These are phyloP conservation scores for Agonum fuliginosum DNA, from an alignment of 2,888 invertebrate species.

Conservation along the genomic window DNA sequence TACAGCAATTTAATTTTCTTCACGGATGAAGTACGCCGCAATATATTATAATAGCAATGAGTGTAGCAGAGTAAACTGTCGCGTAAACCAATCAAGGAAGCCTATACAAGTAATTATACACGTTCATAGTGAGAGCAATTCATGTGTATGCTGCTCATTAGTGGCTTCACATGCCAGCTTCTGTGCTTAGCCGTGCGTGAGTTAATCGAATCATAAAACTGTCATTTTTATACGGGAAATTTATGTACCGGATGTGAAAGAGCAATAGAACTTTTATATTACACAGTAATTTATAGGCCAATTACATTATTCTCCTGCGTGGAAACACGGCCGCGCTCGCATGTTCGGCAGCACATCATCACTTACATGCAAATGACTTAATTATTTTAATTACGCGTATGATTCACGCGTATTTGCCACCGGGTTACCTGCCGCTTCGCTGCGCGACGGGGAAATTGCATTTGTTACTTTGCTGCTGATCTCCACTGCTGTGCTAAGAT, in stretches of 20 bases:
- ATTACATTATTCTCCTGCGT: conserved; percentile 59
- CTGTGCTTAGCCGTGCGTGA: conserved; percentile 56
- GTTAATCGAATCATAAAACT: conserved; percentile 59
- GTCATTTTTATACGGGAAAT: conserved; percentile 59
- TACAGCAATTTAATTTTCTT: conserved; percentile 35
- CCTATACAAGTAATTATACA: conserved; percentile 35
- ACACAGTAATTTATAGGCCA: conserved; percentile 60
- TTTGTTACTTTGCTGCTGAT: too few species aligned
- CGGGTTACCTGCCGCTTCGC: conserved; percentile 1
- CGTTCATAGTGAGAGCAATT: conserved; percentile 16
- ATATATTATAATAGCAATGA: conserved; percentile 23
- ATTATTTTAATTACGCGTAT: conserved; percentile 59
- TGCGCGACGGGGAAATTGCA: conserved; percentile 8
- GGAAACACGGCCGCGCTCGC: conserved; percentile 48
- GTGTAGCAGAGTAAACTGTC: conserved; percentile 40
- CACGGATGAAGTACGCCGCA: conserved; percentile 35
- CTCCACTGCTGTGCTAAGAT: background rate
- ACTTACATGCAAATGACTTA: conserved; percentile 59
- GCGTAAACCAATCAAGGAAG: conserved; percentile 48
- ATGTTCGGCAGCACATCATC: conserved; percentile 59
- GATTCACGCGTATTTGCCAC: conserved; percentile 56
- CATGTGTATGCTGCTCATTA: conserved; percentile 54
- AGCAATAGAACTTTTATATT: conserved; percentile 60
- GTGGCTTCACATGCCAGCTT: conserved; percentile 56
- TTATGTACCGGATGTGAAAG: conserved; percentile 60